Evolutionary conservation across 2,888 invertebrate species (phyloP).

Genomic region (Augiades crinisus): DNA sequence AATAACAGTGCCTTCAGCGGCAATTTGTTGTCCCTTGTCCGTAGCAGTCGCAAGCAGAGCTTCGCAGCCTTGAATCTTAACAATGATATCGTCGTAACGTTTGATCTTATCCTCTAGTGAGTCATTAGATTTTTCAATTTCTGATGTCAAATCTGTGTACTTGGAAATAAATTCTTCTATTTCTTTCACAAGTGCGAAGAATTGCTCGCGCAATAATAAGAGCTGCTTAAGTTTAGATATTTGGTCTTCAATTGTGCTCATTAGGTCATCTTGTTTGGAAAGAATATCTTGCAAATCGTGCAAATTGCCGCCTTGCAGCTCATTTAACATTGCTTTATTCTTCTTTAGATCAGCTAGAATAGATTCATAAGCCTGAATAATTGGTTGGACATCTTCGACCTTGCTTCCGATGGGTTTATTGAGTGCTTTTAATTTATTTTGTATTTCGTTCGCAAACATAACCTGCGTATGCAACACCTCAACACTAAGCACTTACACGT

Average conservation of each 20-base stretch:
- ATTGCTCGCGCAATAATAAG: conserved; percentile 92
- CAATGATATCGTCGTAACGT: conserved; percentile 91
- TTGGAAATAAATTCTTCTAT: conserved; percentile 93
- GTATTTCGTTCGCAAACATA: conserved; percentile 89
- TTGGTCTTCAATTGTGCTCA: conserved; percentile 92
- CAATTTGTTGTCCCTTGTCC: conserved; percentile 96
- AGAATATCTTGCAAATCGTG: conserved; percentile 90
- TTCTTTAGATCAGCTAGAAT: conserved; percentile 89
- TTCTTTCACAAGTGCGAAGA: conserved; percentile 91
- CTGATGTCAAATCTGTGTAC: conserved; percentile 91
- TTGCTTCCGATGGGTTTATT: conserved; percentile 93
- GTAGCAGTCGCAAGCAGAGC: conserved; percentile 92
- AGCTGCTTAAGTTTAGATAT: conserved; percentile 90
- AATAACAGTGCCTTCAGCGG: conserved; percentile 92
- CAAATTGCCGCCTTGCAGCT: conserved; percentile 88
- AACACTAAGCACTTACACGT: too few species aligned
- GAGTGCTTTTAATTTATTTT: conserved; percentile 90
- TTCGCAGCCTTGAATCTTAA: conserved; percentile 94
- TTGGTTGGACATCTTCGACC: conserved; percentile 94
- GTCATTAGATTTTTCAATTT: conserved; percentile 92
- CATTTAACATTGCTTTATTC: conserved; percentile 88
- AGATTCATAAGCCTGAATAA: conserved; percentile 88
- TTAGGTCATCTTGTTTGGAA: conserved; percentile 92
- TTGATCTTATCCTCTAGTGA: conserved; percentile 93
- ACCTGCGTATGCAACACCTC: too few species aligned